Evolutionary conservation across 1,140 invertebrate species (phyloP).

Genomic region (Leptinotarsa lineolata): DNA sequence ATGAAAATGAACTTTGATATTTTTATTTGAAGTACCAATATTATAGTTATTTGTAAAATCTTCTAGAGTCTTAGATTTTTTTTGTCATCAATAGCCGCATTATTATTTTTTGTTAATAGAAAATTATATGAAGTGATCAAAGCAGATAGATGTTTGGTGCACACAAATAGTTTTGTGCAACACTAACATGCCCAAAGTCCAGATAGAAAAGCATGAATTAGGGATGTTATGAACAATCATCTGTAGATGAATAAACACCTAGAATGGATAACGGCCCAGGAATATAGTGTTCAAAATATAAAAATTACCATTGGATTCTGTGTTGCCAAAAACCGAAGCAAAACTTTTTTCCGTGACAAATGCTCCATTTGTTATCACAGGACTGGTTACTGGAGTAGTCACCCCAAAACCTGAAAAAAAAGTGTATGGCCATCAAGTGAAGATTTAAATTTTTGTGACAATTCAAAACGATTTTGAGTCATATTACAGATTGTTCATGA

Average conservation of each 20-base stretch:
- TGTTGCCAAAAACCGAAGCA: slow-evolving; percentile 80
- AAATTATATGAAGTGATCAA: not conserved
- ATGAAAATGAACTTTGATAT: too few relatives aligned
- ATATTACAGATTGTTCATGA: too few relatives aligned
- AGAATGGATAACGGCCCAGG: not conserved
- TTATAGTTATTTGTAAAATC: too few relatives aligned
- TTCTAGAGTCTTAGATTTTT: too few relatives aligned
- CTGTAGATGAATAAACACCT: not conserved
- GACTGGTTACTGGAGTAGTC: slow-evolving; percentile 34
- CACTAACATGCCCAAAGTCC: slow-evolving; percentile 37
- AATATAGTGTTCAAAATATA: not conserved
- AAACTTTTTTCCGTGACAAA: slow-evolving; percentile 87
- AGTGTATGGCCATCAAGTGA: not conserved
- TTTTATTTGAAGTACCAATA: too few relatives aligned
- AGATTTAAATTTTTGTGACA: not conserved
- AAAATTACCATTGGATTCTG: slow-evolving; percentile 72
- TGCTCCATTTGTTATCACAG: slow-evolving; percentile 62
- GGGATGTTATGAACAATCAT: not conserved
- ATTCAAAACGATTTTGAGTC: not conserved
- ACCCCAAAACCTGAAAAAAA: slow-evolving; percentile 16
- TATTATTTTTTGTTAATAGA: too few relatives aligned
- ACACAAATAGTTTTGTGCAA: slow-evolving; percentile 34
- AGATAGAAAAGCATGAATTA: slow-evolving; percentile 23
- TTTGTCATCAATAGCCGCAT: too few relatives aligned
- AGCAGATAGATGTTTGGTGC: slow-evolving; percentile 21